phyloP scores from a whole-genome alignment of 2,797 vertebrate species.

The Cynodonichthys magdalenae region DNA sequence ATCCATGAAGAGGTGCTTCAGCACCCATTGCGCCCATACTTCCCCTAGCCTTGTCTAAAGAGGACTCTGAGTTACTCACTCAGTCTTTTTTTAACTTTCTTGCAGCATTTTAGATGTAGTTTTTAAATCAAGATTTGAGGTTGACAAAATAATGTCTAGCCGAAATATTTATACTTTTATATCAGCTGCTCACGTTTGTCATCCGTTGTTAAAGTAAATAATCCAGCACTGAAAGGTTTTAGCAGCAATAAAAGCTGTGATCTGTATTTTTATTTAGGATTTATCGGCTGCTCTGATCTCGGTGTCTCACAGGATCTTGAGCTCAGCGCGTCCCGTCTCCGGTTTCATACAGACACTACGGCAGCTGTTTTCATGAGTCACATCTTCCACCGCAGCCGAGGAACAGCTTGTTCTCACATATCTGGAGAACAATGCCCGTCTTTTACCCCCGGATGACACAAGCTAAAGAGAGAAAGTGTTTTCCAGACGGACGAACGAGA shows the following conservation, averaged over 20 bases:
- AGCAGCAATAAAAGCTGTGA: not conserved
- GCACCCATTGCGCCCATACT: no score
- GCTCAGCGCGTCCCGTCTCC: slow-evolving; percentile 17
- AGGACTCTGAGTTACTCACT: no score
- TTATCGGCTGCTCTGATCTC: slow-evolving; percentile 5
- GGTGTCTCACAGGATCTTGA: slow-evolving; percentile 9
- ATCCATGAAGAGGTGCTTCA: no score
- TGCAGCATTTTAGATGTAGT: not conserved
- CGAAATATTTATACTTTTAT: not conserved
- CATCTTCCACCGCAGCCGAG: slow-evolving; percentile 37
- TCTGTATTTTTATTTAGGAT: not conserved
- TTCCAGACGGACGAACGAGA: not conserved
- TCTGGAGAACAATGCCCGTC: slow-evolving; percentile 18
- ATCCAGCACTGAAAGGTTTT: not conserved
- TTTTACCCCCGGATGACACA: slow-evolving; percentile 8
- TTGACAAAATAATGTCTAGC: not conserved
- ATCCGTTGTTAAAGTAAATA: not conserved
- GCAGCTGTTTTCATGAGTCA: slow-evolving; percentile 65
- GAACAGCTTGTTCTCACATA: slow-evolving; percentile 48
- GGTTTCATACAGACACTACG: slow-evolving; percentile 31
- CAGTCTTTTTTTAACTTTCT: no score
- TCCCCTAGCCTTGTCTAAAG: no score
- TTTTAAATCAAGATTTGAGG: not conserved
- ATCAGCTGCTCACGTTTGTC: slow-evolving; percentile 8
- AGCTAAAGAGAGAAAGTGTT: slow-evolving; percentile 14